Percentiles rank a stretch among this genome's conserved stretches.
These are phyloP conservation scores for Belgica antarctica DNA, from an alignment of 2,888 invertebrate genomes.

Conservation along the genomic window DNA sequence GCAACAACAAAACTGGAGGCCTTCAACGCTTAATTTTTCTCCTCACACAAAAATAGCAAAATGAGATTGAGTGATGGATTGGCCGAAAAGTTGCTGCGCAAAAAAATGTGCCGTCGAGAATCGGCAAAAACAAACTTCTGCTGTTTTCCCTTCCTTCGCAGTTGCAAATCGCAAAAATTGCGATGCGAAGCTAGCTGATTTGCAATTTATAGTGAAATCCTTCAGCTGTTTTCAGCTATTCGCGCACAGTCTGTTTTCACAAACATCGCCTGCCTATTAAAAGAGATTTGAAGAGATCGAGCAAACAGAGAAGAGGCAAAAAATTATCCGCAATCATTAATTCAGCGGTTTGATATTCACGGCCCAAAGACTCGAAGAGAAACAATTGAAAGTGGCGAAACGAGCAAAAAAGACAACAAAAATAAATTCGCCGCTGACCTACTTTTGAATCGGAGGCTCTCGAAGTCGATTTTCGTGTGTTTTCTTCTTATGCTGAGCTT, in stretches of 20 bases:
- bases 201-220: not conserved
- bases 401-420: constrained; percentile 21
- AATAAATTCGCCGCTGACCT: constrained; percentile 35
- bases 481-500: constrained; percentile 38
- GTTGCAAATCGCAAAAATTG: constrained; percentile 2
- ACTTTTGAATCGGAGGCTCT: constrained; percentile 4
- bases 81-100: constrained; percentile 31
- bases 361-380: not conserved
- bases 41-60: not conserved
- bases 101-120: not conserved
- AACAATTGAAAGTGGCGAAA: constrained; percentile 13
- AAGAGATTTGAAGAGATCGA: not conserved
- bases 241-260: not conserved
- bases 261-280: constrained; percentile 15
- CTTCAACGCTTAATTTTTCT: constrained; percentile 30
- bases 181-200: not conserved
- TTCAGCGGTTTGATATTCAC: not conserved
- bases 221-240: not conserved
- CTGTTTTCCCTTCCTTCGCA: constrained; percentile 6
- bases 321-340: constrained; percentile 4
- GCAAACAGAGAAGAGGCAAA: not conserved
- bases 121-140: not conserved
- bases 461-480: constrained; percentile 28
- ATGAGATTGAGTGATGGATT: constrained; percentile 35
- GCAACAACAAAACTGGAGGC: not conserved